phyloP scores from a whole-genome alignment of 2,113 vertebrate genomes.

The Hassar affinis region DNA sequence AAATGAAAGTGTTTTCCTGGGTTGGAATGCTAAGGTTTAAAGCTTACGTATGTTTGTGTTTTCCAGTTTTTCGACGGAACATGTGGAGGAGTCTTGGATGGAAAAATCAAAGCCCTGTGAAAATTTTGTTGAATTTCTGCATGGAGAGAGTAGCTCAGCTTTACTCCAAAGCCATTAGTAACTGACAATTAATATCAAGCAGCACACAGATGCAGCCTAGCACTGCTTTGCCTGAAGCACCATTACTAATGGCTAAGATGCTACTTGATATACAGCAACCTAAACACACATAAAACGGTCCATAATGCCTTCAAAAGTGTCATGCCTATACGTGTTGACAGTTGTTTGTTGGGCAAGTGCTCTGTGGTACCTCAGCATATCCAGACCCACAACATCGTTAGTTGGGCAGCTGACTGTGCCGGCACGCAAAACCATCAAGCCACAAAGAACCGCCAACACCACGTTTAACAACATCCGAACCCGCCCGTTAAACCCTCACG shows the following conservation, averaged over 20 bases:
- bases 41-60: conserved; percentile 33
- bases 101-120: conserved; percentile 49
- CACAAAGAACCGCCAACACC: conserved; percentile 74
- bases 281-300: conserved; percentile 74
- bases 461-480: conserved; percentile 95
- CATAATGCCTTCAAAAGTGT: conserved; percentile 98
- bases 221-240: conserved; percentile 73
- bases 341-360: conserved; percentile 97
- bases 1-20: not conserved
- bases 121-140: conserved; percentile 48
- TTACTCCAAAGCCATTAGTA: conserved; percentile 57
- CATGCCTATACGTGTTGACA: conserved; percentile 93
- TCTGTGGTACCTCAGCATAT: conserved; percentile 94
- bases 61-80: conserved; percentile 71
- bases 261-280: conserved; percentile 68
- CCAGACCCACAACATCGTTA: conserved; percentile 87
- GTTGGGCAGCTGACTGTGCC: conserved; percentile 81
- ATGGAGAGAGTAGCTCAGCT: conserved; percentile 56
- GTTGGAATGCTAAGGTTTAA: not conserved
- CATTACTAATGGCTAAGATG: conserved; percentile 68
- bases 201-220: conserved; percentile 72
- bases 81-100: conserved; percentile 51
- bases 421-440: conserved; percentile 76
- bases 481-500: conserved; percentile 91
- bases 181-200: conserved; percentile 72